These are phyloP conservation scores for Vanessa atalanta DNA, from an alignment of 1,140 invertebrate species.

Conservation along the genomic window DNA sequence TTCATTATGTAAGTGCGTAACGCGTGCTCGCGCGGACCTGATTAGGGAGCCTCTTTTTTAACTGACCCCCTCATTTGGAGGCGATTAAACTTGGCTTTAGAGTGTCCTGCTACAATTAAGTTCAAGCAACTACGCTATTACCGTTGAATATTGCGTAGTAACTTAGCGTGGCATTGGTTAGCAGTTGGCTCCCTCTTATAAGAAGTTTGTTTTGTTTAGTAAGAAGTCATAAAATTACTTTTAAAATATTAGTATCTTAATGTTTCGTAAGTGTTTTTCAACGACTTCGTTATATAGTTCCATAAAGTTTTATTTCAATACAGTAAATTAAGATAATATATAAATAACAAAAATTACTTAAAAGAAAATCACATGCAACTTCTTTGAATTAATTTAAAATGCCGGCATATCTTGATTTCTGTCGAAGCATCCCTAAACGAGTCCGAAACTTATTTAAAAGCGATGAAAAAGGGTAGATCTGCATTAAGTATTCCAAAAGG, in stretches of 20 bases:
- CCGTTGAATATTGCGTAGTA: constrained; percentile 31
- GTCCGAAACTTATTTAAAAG: constrained; percentile 62
- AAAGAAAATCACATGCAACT: no score
- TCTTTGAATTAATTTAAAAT: constrained; percentile 4
- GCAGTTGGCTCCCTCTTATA: background rate
- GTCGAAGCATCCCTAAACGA: constrained; percentile 60
- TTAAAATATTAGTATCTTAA: background rate
- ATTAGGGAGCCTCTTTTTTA: constrained; percentile 78
- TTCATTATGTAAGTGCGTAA: constrained; percentile 81
- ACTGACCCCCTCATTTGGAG: constrained; percentile 74
- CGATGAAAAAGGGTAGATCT: constrained; percentile 68
- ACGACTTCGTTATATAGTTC: no score
- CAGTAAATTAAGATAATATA: no score
- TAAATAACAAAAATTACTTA: no score
- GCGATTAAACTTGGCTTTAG: constrained; percentile 76
- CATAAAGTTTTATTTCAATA: no score
- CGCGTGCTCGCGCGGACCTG: constrained; percentile 77
- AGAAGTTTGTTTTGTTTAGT: background rate
- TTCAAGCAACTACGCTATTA: constrained; percentile 52
- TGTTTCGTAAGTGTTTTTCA: background rate
- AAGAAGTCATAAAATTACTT: no score
- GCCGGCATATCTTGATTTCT: constrained; percentile 16
- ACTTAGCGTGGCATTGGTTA: background rate
- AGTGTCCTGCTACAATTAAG: constrained; percentile 64
- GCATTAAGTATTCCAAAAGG: constrained; percentile 71